Percentiles rank a stretch among this genome's conserved stretches.
These are phyloP conservation scores for Neosilurus mollespiculum DNA, from an alignment of 2,797 vertebrate genomes.

Conservation along the genomic window DNA sequence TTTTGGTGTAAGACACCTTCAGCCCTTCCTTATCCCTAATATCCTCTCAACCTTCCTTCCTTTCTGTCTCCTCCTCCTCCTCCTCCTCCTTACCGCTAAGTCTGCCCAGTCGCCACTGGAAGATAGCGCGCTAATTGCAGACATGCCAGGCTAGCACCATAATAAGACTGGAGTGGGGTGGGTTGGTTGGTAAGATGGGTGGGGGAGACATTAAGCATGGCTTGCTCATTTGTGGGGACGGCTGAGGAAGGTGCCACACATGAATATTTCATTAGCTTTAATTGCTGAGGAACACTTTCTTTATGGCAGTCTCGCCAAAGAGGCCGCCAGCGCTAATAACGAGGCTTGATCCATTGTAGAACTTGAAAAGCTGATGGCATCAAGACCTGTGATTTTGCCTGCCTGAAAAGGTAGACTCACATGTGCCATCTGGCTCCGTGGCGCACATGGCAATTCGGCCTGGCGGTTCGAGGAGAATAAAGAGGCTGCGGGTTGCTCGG, in stretches of 20 bases:
- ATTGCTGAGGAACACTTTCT: constrained; percentile 89
- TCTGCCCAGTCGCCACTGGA: constrained; percentile 50
- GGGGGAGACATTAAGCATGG: constrained; percentile 81
- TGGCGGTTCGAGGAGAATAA: constrained; percentile 45
- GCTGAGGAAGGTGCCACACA: constrained; percentile 89
- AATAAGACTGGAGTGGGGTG: constrained; percentile 83
- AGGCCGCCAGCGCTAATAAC: constrained; percentile 85
- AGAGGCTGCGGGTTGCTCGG: constrained; percentile 33
- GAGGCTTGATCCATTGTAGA: constrained; percentile 80
- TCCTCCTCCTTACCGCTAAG: constrained; percentile 33
- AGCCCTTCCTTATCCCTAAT: constrained; percentile 41
- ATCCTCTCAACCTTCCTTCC: constrained; percentile 40
- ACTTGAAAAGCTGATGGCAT: constrained; percentile 85
- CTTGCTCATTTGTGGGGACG: constrained; percentile 88
- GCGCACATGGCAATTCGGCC: constrained; percentile 51
- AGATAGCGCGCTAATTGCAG: constrained; percentile 82
- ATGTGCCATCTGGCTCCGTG: constrained; percentile 59
- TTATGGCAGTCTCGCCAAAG: constrained; percentile 83
- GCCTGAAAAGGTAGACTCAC: constrained; percentile 69
- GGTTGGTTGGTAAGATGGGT: constrained; percentile 33
- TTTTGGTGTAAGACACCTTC: constrained; percentile 49
- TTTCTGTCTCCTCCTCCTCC: constrained; percentile 6
- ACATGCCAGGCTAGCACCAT: constrained; percentile 86
- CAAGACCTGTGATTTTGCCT: constrained; percentile 77
- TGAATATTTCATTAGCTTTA: constrained; percentile 93